Base-by-base conservation (phyloP, 2,888 invertebrate species). In the Lottia scabra region DNA sequence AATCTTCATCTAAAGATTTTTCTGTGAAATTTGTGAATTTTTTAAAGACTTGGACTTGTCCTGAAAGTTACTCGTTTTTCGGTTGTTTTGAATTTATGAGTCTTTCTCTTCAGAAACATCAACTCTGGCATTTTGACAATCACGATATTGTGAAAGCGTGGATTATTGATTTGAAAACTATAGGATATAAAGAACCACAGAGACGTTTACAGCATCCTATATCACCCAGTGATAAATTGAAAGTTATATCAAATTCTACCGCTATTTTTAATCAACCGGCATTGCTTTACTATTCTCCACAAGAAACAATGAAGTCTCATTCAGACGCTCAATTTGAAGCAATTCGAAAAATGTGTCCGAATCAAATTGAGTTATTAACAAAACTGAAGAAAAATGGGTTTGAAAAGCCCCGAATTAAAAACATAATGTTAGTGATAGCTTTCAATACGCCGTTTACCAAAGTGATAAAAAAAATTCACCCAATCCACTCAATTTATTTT, bases 1-100 rank as follows among this genome's bases (percentile, higher is more conserved):
- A 46, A 8, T 83, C 84, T 63, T 76, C 79, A 19, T 38, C 68
- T 15, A 76, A 82, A n/a, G 84, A 85, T 70, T 70, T 65, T 16
- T 72, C 73, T 16, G 64, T 85, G 38, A 84, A 83, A 65, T 65
- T 70, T 13, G 65, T 80, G 23, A 65, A 72, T 23, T 75, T 72
- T 44, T 71, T 83, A 10, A 56, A 68, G 12, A 66, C 64, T 12
- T 83, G 83, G 83, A 66, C 30, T n/a, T 83, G 83, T 71, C 56
- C 56, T 3, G 56, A 56, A 12, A 10, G 10, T 12, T 56, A 23
- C 23, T 23, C 23, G 1, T 56, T 56, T 23, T 56, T 23, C 15
- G 23, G 6, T 56, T 56, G 56, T 56, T 12, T 56, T 3, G 15
- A 23, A 23, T 23, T 19, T 23, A 19, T 56, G 12, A 19, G 19